Percentiles rank a stretch among this genome's conserved stretches.
Conservation (phyloP, 2,888 invertebrate species). For the Matsumyia berberina region DNA sequence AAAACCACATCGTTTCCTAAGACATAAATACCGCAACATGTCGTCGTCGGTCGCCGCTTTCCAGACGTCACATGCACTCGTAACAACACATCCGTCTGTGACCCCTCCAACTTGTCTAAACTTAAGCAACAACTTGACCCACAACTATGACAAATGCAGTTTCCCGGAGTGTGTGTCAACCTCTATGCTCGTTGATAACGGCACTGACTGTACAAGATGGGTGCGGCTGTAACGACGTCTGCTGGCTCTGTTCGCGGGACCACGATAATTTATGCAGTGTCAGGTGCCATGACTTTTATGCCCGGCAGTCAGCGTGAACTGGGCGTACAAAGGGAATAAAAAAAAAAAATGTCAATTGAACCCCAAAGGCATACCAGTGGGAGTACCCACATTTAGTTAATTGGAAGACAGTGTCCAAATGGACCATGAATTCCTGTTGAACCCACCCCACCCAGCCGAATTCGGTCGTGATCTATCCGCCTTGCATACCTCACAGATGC, state of each 20-base stretch:
- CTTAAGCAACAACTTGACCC: constrained; percentile 70
- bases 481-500: constrained; percentile 30
- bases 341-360: constrained; percentile 50
- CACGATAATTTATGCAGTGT: constrained; percentile 69
- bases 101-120: constrained; percentile 50
- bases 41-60: constrained; percentile 18
- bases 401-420: constrained; percentile 62
- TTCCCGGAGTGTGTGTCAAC: constrained; percentile 41
- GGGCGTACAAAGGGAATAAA: constrained; percentile 1
- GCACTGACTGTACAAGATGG: constrained; percentile 27
- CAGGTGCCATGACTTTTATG: constrained; percentile 70
- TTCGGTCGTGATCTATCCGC: constrained; percentile 64
- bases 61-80: constrained; percentile 47
- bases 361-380: constrained; percentile 20
- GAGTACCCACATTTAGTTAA: constrained; percentile 42
- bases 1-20: constrained; percentile 17
- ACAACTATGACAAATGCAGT: constrained; percentile 60
- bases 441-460: constrained; percentile 49
- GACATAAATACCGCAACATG: constrained; percentile 33
- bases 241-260: neutral
- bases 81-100: constrained; percentile 48
- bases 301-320: constrained; percentile 27
- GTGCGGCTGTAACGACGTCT: constrained; percentile 34
- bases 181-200: constrained; percentile 13
- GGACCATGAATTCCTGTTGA: constrained; percentile 55